Base-by-base conservation (phyloP, 1,140 invertebrate genomes). In the Hypothenemus hampei region DNA sequence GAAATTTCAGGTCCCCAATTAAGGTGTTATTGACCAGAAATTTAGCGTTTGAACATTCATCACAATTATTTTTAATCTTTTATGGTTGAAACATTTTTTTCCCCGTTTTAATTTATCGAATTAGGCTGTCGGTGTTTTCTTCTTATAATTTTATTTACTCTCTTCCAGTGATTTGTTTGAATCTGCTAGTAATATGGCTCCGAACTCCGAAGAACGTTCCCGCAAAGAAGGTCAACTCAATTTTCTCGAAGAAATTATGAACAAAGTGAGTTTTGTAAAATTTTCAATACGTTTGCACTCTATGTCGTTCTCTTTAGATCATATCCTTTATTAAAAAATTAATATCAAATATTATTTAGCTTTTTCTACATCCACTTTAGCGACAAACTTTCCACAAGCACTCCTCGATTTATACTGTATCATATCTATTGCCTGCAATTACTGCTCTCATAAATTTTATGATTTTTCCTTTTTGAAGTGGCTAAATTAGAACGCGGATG, bases 81-180 rank as follows among this genome's bases (percentile, higher is more conserved):
- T 31, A 31, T 31, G 13, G 10, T 8, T 31, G 13, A 31, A 31
- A 1, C 13, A 31, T 31, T 8, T 3, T 31, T 31, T 31, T 31
- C 26, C 8, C 8, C 26, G 13, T 13, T 8, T 31, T 31, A 8
- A 31, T 31, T 31, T 11, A 13, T 1, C 26, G 13, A 31, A 31
- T 31, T 31, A 31, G 26, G 10, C n/a, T n/a, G n/a, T n/a, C n/a
- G n/a, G n/a, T n/a, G n/a, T n/a, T n/a, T 41, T 15, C 5, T 31
- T 33, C 4, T 46, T 58, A n/a, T n/a, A n/a, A n/a, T n/a, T n/a
- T n/a, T n/a, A n/a, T 41, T 56, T 57, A 52, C 23, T 52, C 26
- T 26, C 21, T 68, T 68, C 44, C 55, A 69, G 67, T 52, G 65
- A 64, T 22, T 43, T 67, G n/a, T 63, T 67, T 52, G 62, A 58